Conservation (phyloP, 2,113 vertebrate species). For the Sus scrofa region T2T-Sscrofa CM000812.6:264234501-264235000, state of each 20-base stretch:
- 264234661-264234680: background rate
- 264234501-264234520: slow-evolving; percentile 32
- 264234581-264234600: background rate
- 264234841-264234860: background rate
- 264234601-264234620: background rate
- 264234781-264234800: slow-evolving; percentile 10
- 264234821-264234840: background rate
- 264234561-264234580: background rate
- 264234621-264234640: slow-evolving; percentile 21
- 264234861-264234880: background rate
- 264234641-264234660: background rate
- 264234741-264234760: background rate
- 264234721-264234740: background rate
- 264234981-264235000: background rate
- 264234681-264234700: slow-evolving; percentile 19
- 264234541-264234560: background rate
- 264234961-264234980: background rate
- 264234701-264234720: background rate
- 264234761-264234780: background rate
- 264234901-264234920: background rate
- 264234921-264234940: background rate
- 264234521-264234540: slow-evolving; percentile 14
- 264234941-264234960: background rate
- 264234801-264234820: background rate
- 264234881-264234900: background rate